Percentiles rank a stretch among this genome's conserved stretches.
Evolutionary conservation across 2,113 vertebrate species (phyloP).

Genomic region (Sphyrna mokarran): DNA sequence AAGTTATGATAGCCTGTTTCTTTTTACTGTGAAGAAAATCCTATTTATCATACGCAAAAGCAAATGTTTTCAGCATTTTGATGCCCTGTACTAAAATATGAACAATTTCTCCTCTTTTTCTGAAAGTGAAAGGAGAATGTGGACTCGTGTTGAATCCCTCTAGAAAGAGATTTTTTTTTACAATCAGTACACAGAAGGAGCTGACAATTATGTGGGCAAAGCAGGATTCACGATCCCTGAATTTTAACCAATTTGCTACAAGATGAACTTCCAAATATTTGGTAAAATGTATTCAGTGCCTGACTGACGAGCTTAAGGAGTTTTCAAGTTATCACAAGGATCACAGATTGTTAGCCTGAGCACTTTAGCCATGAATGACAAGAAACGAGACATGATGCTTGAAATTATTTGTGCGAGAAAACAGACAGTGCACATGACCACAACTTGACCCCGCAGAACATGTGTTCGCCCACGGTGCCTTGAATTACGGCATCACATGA

Average conservation of each 20-base stretch:
- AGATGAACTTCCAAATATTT: constrained; percentile 23
- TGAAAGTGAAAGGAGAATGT: neutral
- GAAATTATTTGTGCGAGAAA: neutral
- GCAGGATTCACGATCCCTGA: neutral
- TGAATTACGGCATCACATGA: constrained; percentile 13
- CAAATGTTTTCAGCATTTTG: neutral
- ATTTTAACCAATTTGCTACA: neutral
- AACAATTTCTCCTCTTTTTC: neutral
- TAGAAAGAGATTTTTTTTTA: neutral
- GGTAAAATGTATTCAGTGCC: neutral
- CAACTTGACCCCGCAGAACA: neutral
- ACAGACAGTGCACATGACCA: constrained; percentile 19
- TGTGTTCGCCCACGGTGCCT: neutral
- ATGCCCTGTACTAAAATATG: neutral
- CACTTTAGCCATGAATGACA: neutral
- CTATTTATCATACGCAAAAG: neutral
- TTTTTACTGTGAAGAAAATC: neutral
- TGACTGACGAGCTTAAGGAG: neutral
- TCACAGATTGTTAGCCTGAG: neutral
- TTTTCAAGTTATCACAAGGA: neutral
- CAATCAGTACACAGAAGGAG: neutral
- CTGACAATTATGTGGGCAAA: neutral
- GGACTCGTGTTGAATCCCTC: neutral
- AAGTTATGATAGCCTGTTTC: neutral
- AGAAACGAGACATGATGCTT: constrained; percentile 3